A percentile compares a stretch with the other conserved stretches of the same genome.
Evolutionary conservation across 2,888 invertebrate genomes (phyloP).

Genomic region (Drosophila stalkeri): DNA sequence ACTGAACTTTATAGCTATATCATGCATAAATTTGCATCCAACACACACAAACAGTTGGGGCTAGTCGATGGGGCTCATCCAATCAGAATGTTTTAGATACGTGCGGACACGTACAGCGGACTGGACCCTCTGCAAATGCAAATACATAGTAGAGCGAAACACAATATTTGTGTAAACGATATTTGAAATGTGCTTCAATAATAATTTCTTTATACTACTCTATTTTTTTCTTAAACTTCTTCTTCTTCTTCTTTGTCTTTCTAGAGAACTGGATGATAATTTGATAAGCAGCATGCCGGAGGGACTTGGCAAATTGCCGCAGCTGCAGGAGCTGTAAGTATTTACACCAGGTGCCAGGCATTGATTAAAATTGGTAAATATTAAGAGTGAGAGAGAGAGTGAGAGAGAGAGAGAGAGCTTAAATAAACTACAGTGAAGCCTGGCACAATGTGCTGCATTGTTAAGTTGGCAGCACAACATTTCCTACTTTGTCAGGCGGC

Average conservation of each 20-base stretch:
- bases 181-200: conserved; percentile 45
- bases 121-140: conserved; percentile 55
- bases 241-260: conserved; percentile 50
- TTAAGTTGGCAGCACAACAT: conserved; percentile 60
- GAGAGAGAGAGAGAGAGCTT: background rate
- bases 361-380: conserved; percentile 37
- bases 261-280: conserved; percentile 92
- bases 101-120: conserved; percentile 69
- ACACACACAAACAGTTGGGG: conserved; percentile 30
- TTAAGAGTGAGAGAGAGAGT: background rate
- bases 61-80: conserved; percentile 25
- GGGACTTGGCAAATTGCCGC: conserved; percentile 90
- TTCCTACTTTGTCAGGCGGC: conserved; percentile 65
- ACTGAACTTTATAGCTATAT: conserved; percentile 53
- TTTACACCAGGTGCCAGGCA: conserved; percentile 58
- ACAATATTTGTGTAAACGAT: conserved; percentile 48
- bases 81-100: conserved; percentile 55
- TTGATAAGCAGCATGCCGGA: conserved; percentile 90
- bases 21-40: conserved; percentile 67
- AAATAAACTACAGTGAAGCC: conserved; percentile 4
- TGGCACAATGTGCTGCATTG: conserved; percentile 30
- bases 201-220: conserved; percentile 28
- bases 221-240: conserved; percentile 9
- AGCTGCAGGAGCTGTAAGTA: conserved; percentile 95
- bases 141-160: conserved; percentile 40